Percentiles rank a stretch among this genome's conserved stretches.
Conservation (phyloP, 2,888 invertebrate genomes). For the Morpho deidamia region DNA sequence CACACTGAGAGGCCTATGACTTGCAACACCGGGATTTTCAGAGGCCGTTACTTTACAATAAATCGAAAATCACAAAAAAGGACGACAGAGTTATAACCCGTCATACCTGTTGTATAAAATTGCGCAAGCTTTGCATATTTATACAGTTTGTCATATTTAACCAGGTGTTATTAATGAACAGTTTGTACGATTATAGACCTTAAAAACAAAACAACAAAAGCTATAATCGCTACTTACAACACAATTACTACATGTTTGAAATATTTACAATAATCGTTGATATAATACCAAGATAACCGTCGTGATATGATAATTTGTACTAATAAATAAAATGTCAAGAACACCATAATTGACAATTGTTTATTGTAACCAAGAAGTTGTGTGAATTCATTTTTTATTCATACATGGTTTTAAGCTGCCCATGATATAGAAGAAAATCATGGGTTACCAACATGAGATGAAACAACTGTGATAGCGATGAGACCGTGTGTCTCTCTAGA, state of each 20-base stretch:
- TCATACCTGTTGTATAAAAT: background rate
- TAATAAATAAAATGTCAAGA: constrained; percentile 1
- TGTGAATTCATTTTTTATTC: no score
- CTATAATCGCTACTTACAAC: background rate
- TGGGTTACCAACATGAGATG: no score
- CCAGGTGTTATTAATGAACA: constrained; percentile 8
- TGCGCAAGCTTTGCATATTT: constrained; percentile 14
- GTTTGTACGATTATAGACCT: background rate
- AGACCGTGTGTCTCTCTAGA: no score
- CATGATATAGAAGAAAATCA: no score
- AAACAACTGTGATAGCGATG: no score
- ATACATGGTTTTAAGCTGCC: no score
- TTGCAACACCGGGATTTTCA: no score
- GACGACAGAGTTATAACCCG: no score
- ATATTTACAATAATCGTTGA: constrained; percentile 14
- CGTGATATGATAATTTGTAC: constrained; percentile 11
- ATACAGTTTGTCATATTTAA: constrained; percentile 14
- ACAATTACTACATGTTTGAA: constrained; percentile 8
- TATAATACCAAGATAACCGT: constrained; percentile 10
- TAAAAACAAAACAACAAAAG: background rate
- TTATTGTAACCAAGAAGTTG: no score
- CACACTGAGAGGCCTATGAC: no score
- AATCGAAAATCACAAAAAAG: no score
- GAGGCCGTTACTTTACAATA: no score
- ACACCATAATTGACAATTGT: background rate